Base-by-base conservation (phyloP, 2,797 vertebrate genomes). In the Psittacula echo region DNA sequence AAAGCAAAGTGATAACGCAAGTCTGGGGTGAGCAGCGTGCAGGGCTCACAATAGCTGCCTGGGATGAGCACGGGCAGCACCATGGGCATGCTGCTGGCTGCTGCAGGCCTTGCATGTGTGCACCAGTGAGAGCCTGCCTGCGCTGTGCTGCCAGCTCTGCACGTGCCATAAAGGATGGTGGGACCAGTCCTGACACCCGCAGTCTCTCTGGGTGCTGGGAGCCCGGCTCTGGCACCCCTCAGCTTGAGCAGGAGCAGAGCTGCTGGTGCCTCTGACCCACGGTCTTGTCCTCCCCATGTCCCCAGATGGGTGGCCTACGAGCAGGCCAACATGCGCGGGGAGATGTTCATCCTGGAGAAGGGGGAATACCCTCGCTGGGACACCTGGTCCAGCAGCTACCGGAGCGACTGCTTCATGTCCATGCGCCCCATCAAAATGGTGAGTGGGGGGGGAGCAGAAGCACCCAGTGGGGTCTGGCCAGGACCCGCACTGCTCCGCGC, bases 281-380 rank as follows among this genome's bases (percentile, higher is more conserved):
- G 29, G 24, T 56, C 53, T 66, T 60, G 53, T 88, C 73, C 94
- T 76, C 3, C 53, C 19, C 56, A 61, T 96, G 58, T 94, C 91
- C 97, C 66, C 97, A 99, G 99, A 97, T 99, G 99, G 98, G 99
- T 99, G 94, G 98, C 98, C 97, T 99, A 98, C 8, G 99, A 99
- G 98, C 99, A 99, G 97, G 98, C 98, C 97, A 99, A 98, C 98
- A 98, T 99, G 98, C 99, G 98, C 8, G 99, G 99, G 95, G 99
- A 99, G 98, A 99, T 99, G 99, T 99, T 99, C 93, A 98, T 99
- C 98, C 97, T 99, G 98, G 99, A 99, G 98, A 99, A 99, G 97
- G 99, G 99, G 27, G 98, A 99, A 98, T 99, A 99, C 98, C 99
- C 99, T 80, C 99, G 98, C 98, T 99, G 99, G 99, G 99, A 99